Percentiles rank a stretch among this genome's conserved stretches.
phyloP scores from a whole-genome alignment of 2,888 invertebrate genomes.

The Tenodera sinensis region DNA sequence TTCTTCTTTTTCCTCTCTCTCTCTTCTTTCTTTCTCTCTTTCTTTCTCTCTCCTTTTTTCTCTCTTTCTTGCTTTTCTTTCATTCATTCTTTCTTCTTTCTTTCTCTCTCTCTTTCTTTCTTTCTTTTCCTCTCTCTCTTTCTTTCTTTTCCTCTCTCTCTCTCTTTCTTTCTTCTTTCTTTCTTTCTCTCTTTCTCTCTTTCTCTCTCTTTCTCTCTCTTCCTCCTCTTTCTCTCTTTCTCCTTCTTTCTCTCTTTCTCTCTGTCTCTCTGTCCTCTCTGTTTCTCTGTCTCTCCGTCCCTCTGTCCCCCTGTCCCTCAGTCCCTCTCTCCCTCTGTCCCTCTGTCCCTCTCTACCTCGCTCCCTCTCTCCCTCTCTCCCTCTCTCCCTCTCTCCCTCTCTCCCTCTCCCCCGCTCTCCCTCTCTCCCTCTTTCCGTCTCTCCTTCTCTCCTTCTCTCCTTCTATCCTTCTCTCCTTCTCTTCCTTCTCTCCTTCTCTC shows the following conservation, averaged over 20 bases:
- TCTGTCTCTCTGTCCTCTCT: neutral
- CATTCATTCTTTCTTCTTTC: no score
- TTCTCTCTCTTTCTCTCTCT: no score
- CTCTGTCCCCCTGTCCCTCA: neutral
- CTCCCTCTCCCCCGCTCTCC: no score
- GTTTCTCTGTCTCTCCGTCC: neutral
- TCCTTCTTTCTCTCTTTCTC: neutral
- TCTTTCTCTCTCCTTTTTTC: no score
- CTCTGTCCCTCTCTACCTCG: neutral
- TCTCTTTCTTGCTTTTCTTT: no score
- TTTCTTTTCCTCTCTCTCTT: neutral
- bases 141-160: neutral
- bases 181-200: neutral
- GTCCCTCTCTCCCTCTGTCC: neutral
- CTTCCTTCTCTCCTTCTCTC: no score
- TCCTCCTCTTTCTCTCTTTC: neutral
- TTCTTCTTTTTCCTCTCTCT: no score
- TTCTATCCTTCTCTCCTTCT: no score
- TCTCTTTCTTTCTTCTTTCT: neutral
- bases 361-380: neutral
- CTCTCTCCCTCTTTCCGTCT: no score
- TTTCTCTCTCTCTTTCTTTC: no score
- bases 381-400: neutral
- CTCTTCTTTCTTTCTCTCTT: no score
- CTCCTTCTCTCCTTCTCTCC: no score